These are phyloP conservation scores for Nemotelus nigrinus DNA, from an alignment of 2,888 invertebrate genomes.

Conservation along the genomic window DNA sequence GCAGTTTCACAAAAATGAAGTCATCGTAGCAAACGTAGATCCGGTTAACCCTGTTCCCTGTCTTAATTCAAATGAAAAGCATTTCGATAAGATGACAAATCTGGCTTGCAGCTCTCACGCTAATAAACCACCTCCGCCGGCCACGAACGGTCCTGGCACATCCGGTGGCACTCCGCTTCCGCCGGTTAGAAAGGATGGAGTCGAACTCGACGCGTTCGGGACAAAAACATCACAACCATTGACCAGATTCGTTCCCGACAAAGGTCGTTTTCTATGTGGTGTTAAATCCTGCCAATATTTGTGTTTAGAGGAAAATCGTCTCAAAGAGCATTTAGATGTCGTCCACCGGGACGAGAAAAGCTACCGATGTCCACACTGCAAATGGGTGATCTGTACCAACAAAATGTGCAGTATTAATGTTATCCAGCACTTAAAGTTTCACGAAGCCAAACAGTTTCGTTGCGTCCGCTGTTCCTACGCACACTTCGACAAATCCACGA, in stretches of 20 bases:
- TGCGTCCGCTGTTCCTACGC: conserved; percentile 76
- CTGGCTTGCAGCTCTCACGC: conserved; percentile 75
- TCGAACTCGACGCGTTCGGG: too few relatives aligned
- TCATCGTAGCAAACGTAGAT: conserved; percentile 72
- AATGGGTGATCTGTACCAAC: conserved; percentile 67
- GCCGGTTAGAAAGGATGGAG: not conserved
- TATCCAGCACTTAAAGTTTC: conserved; percentile 78
- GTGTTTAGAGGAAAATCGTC: conserved; percentile 76
- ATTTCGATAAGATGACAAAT: conserved; percentile 88
- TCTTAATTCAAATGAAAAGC: conserved; percentile 78
- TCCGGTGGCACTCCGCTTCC: conserved; percentile 7
- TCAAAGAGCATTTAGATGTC: conserved; percentile 77
- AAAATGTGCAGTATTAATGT: conserved; percentile 69
- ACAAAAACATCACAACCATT: conserved; percentile 48
- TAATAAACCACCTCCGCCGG: conserved; percentile 55
- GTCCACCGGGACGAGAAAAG: conserved; percentile 71
- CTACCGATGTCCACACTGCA: conserved; percentile 80
- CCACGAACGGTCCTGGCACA: conserved; percentile 28
- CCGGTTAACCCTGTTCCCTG: conserved; percentile 87
- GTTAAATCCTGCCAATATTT: conserved; percentile 76
- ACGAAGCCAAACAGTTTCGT: conserved; percentile 77
- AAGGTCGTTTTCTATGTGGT: conserved; percentile 76
- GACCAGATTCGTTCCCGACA: conserved; percentile 68
- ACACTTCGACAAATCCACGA: conserved; percentile 70
- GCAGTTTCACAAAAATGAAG: conserved; percentile 71